phyloP scores from a whole-genome alignment of 2,888 invertebrate species.

The Amphipyra tragopoginis region DNA sequence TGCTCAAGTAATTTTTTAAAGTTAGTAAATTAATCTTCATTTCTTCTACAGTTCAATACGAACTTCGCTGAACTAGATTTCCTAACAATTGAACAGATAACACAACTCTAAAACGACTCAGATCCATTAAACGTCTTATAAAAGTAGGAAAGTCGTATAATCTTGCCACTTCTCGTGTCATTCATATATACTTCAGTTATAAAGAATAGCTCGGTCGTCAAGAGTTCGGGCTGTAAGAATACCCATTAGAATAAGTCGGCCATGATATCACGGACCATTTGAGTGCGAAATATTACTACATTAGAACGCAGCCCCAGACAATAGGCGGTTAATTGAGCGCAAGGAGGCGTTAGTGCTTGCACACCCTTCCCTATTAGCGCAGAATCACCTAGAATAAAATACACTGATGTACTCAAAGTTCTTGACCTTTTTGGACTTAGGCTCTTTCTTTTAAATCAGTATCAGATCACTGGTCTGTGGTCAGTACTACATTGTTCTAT shows the following conservation, averaged over 20 bases:
- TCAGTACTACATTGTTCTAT: too few species aligned
- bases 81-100: background rate
- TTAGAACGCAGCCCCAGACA: slow-evolving; percentile 45
- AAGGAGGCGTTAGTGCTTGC: slow-evolving; percentile 24
- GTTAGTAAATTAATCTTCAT: too few species aligned
- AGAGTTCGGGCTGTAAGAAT: slow-evolving; percentile 16
- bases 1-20: too few species aligned
- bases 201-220: slow-evolving; percentile 17
- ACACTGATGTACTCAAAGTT: slow-evolving; percentile 7
- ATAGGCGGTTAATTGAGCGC: slow-evolving; percentile 53
- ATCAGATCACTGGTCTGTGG: too few species aligned
- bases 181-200: slow-evolving; percentile 31
- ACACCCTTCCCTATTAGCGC: slow-evolving; percentile 17
- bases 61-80: too few species aligned
- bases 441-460: background rate
- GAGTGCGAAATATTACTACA: slow-evolving; percentile 45
- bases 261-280: slow-evolving; percentile 50
- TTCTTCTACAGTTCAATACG: too few species aligned
- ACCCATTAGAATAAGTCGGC: slow-evolving; percentile 31
- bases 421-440: slow-evolving; percentile 18
- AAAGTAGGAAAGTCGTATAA: slow-evolving; percentile 28
- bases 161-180: slow-evolving; percentile 22
- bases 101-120: slow-evolving; percentile 12
- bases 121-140: slow-evolving; percentile 12
- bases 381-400: slow-evolving; percentile 24